Conservation (phyloP, 1,140 invertebrate genomes). For the Hormaphis cornu region DNA sequence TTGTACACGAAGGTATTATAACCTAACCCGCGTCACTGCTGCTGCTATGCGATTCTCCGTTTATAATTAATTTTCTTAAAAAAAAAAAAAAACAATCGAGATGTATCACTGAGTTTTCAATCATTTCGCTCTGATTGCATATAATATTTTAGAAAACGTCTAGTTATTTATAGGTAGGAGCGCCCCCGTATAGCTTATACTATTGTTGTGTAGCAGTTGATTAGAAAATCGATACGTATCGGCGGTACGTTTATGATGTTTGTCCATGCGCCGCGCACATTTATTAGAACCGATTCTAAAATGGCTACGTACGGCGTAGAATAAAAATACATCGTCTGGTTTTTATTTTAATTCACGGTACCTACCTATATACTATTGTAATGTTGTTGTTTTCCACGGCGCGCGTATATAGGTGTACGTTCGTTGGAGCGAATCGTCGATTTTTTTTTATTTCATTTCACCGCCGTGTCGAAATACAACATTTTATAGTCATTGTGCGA, state of each 20-base stretch:
- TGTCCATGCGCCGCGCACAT: background rate
- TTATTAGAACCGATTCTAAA: slow-evolving; percentile 1
- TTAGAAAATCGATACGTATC: background rate
- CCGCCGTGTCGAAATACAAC: slow-evolving; percentile 19
- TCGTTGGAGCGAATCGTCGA: slow-evolving; percentile 23
- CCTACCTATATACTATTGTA: too few species aligned
- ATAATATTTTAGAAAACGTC: background rate
- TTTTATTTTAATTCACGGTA: slow-evolving; percentile 14
- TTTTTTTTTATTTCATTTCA: slow-evolving; percentile 18
- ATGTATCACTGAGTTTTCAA: background rate
- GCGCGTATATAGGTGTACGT: background rate
- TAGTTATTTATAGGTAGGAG: slow-evolving; percentile 13
- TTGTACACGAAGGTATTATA: background rate
- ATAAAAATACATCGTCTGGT: background rate
- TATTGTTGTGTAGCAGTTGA: background rate
- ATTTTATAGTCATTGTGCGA: slow-evolving; percentile 23
- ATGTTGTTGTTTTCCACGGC: slow-evolving; percentile 7
- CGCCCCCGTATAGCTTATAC: background rate
- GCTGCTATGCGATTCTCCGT: too few species aligned
- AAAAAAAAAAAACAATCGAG: background rate
- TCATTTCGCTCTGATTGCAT: slow-evolving; percentile 9
- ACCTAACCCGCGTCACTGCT: background rate
- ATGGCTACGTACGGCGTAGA: background rate
- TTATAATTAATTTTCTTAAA: too few species aligned
- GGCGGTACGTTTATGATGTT: background rate